Conservation (phyloP, 2,888 invertebrate genomes). For the Drosophila imparisetae region DNA sequence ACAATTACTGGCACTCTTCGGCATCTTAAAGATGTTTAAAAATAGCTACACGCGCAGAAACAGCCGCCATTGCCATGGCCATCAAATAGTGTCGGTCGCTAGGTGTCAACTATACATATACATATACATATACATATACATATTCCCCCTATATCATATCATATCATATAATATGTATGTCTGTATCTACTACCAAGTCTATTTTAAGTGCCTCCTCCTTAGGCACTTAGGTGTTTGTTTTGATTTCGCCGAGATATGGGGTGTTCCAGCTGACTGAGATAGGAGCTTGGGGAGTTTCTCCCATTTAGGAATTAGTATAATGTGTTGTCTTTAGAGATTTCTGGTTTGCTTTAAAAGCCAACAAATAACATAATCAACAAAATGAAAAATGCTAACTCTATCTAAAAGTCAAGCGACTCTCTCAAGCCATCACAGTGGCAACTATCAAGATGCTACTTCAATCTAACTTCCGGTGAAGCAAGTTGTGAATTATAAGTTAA, state of each 20-base stretch:
- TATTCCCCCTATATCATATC: constrained; percentile 11
- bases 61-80: constrained; percentile 54
- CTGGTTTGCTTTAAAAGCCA: constrained; percentile 15
- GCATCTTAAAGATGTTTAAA: constrained; percentile 32
- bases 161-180: not conserved
- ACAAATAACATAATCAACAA: constrained; percentile 6
- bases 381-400: not conserved
- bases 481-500: not conserved
- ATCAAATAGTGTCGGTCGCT: constrained; percentile 49
- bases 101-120: constrained; percentile 47
- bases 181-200: constrained; percentile 38
- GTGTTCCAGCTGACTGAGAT: constrained; percentile 43
- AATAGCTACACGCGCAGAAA: constrained; percentile 25
- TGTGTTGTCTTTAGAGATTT: constrained; percentile 16
- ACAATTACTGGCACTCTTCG: constrained; percentile 47
- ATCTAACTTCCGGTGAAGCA: not conserved
- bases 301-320: not conserved
- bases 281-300: constrained; percentile 11
- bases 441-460: not conserved
- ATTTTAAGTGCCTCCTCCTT: constrained; percentile 39
- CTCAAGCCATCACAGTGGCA: not conserved
- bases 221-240: constrained; percentile 31
- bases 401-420: not conserved
- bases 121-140: not conserved
- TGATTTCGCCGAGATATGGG: constrained; percentile 30